Evolutionary conservation across 2,113 vertebrate genomes (phyloP), one percentile per base, ranked within the genome.

Genomic region (Periophthalmus modestus): DNA sequence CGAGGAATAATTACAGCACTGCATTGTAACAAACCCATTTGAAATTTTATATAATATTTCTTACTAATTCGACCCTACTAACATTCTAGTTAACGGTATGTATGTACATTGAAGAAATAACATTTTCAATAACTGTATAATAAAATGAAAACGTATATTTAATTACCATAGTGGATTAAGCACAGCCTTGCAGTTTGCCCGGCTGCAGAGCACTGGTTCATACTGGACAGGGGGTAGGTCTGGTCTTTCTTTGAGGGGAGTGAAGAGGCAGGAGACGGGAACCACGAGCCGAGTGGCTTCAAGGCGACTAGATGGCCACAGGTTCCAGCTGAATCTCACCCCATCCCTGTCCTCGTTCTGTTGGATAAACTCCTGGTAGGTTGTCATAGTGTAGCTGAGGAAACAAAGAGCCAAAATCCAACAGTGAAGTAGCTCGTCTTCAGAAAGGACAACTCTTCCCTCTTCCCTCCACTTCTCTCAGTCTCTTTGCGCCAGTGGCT

Each of bases 291-390:
- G 93, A 0, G 98, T 98, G 81, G 97, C 96, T 86, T 99, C 98
- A 24, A 99, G 92, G 6, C 96, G 94, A 79, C 98, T 99, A 68
- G 95, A 99, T 13, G 98, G 96, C 98, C 98, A 99, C 18, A 99
- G 95, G 0, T 99, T 99, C 98, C 98, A 99, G 92, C 97, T 98
- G 93, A 98, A 99, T 65, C 98, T 94, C 77, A 98, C 96, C 0
- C 98, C 98, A 9, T 99, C 98, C 4, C 94, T 92, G 72, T 99
- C 97, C 89, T 99, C 98, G 11, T 99, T 99, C 81, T 98, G 96
- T 86, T 98, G 98, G 88, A 99, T 99, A 83, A 98, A 99, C 91
- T 99, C 98, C 91, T 96, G 92, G 82, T 96, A 99, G 0, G 95
- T 97, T 0, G 96, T 86, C 97, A 98, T 98, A 65, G 67, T 77